Base-by-base conservation (phyloP, 1,140 invertebrate genomes). In the Yoshiicerus persimilis region DNA sequence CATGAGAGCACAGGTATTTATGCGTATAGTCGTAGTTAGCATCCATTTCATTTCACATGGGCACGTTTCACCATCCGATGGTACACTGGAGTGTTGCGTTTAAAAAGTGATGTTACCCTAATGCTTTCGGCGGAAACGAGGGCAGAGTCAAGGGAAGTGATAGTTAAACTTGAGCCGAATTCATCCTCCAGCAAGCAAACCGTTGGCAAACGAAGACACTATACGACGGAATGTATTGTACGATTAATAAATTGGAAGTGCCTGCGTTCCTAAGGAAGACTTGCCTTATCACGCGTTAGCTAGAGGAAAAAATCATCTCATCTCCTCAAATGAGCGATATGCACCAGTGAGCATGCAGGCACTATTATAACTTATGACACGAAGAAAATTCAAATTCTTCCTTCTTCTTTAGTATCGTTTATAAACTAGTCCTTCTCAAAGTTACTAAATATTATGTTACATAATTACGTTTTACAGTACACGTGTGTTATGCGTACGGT, bases 131-230 rank as follows among this genome's bases (percentile, higher is more conserved):
- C 75, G 75, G 75, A 80, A 23, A 34, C 30, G 13, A 16, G 64
- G 64, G 64, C 85, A 86, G n/a, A n/a, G 85, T 86, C 23, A 87
- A 77, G 41, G 66, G 36, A 62, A 41, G 70, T 87, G 36, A 75
- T 87, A 75, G 30, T 75, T 75, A 62, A 87, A 75, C 66, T 25
- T 64, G 27, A 66, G n/a, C 34, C 47, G 34, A 64, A 66, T 34
- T 64, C 20, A 39, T 32, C 34, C 13, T 86, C 9, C 20, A 86
- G 30, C 27, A 86, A 34, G 0, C 23, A 41, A 23, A 41, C 32
- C n/a, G n/a, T 30, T 11, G 5, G 47, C 8, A 10, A n/a, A 27
- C 56, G 25, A 70, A 27, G 64, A n/a, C 13, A 30, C 30, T 16
- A 70, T 30, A 20, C 10, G 64, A n/a, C 23, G 27, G 64, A 25